These are phyloP conservation scores for Atethmia centrago DNA, from an alignment of 2,888 invertebrate species.

Conservation along the genomic window DNA sequence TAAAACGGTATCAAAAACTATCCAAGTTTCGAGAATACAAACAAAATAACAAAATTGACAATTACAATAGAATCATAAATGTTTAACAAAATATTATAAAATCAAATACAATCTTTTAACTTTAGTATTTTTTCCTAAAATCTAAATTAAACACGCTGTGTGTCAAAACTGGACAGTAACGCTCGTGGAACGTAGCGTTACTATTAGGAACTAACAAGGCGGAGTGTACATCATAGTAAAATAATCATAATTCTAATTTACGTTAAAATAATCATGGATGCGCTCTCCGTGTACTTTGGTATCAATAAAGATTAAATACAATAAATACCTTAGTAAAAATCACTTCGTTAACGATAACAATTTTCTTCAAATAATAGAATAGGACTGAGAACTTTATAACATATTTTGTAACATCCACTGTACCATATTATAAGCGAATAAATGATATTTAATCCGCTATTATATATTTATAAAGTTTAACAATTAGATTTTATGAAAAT, in stretches of 20 bases:
- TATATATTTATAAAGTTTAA: constrained; percentile 1
- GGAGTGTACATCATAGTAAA: constrained; percentile 2
- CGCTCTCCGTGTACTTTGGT: background rate
- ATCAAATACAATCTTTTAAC: background rate
- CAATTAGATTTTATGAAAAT: background rate
- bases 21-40: constrained; percentile 3
- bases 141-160: constrained; percentile 3
- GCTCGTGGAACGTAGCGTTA: constrained; percentile 3
- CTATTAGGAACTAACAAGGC: constrained; percentile 3
- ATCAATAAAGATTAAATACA: constrained; percentile 1
- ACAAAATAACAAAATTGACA: too few relatives aligned
- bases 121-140: background rate
- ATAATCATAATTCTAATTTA: constrained; percentile 1
- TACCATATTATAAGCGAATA: background rate
- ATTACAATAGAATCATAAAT: too few relatives aligned
- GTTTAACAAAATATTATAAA: constrained; percentile 3
- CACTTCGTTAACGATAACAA: constrained; percentile 1
- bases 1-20: constrained; percentile 3
- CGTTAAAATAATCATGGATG: background rate
- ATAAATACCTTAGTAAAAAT: constrained; percentile 1
- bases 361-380: constrained; percentile 1
- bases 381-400: background rate
- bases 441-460: background rate
- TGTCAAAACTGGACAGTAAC: constrained; percentile 3
- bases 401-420: background rate